Evolutionary conservation across 2,113 vertebrate genomes (phyloP).

Genomic region (Rhinoderma darwinii): DNA sequence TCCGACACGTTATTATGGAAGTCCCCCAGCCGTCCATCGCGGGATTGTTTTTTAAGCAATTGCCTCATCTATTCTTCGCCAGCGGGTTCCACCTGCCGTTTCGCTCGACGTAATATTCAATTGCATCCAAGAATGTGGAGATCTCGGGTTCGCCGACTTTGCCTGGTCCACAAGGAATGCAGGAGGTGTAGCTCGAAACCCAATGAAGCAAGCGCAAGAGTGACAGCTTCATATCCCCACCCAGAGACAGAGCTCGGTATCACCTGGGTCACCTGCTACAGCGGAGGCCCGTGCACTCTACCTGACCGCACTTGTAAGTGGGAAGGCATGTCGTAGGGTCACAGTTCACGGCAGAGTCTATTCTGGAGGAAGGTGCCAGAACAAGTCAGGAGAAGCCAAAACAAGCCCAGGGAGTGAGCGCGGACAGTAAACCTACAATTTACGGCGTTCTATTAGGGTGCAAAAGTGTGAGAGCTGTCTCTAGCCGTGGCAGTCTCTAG

Average conservation of each 20-base stretch:
- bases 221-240: constrained; percentile 54
- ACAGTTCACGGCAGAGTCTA: constrained; percentile 1
- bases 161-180: constrained; percentile 37
- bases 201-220: constrained; percentile 38
- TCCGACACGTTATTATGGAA: too few species aligned
- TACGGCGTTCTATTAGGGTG: too few species aligned
- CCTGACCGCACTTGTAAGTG: constrained; percentile 48
- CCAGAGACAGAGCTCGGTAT: constrained; percentile 39
- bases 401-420: background rate
- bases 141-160: constrained; percentile 13
- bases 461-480: too few species aligned
- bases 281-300: constrained; percentile 43
- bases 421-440: background rate
- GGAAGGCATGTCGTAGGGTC: constrained; percentile 42
- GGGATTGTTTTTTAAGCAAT: too few species aligned
- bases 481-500: too few species aligned
- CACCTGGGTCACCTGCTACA: constrained; percentile 40
- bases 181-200: constrained; percentile 54
- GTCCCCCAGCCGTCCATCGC: too few species aligned
- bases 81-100: background rate
- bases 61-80: background rate
- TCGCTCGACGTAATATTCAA: background rate
- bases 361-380: constrained; percentile 17
- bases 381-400: constrained; percentile 25
- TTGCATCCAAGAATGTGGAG: background rate